These are phyloP conservation scores for Labroides dimidiatus DNA, from an alignment of 2,797 vertebrate genomes.

Conservation along the genomic window DNA sequence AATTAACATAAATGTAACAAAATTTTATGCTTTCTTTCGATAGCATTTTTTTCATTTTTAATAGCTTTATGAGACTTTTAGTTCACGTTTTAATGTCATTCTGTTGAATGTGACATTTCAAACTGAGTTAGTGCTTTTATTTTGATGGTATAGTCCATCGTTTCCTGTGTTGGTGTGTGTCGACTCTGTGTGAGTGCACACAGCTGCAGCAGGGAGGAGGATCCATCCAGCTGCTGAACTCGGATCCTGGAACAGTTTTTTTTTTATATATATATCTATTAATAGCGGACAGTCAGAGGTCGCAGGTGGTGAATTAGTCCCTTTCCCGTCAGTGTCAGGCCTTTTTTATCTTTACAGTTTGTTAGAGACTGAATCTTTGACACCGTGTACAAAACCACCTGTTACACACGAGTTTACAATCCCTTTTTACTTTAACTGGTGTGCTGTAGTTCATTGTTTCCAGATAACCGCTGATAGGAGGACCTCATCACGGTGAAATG, in stretches of 20 bases:
- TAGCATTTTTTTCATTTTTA: too few relatives aligned
- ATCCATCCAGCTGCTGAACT: conserved; percentile 26
- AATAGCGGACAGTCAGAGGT: not conserved
- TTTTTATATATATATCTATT: conserved; percentile 11
- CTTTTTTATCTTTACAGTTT: not conserved
- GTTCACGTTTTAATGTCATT: too few relatives aligned
- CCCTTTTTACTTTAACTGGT: too few relatives aligned
- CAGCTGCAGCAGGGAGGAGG: conserved; percentile 29
- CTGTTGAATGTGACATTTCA: too few relatives aligned
- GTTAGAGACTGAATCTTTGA: not conserved
- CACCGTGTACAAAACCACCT: too few relatives aligned
- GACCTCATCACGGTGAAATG: too few relatives aligned
- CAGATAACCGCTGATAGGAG: too few relatives aligned
- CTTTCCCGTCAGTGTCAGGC: not conserved
- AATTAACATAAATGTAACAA: too few relatives aligned
- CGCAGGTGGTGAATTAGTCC: not conserved
- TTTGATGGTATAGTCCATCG: not conserved
- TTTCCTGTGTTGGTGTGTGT: not conserved
- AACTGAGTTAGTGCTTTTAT: conserved; percentile 15
- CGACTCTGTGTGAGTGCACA: not conserved
- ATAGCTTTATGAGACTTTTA: too few relatives aligned
- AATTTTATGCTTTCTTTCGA: too few relatives aligned
- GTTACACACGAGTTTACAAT: too few relatives aligned
- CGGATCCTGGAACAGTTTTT: conserved; percentile 17
- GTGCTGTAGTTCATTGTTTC: too few relatives aligned